Evolutionary conservation across 1,140 invertebrate species (phyloP).

Genomic region (Drosophila parabipectinata): DNA sequence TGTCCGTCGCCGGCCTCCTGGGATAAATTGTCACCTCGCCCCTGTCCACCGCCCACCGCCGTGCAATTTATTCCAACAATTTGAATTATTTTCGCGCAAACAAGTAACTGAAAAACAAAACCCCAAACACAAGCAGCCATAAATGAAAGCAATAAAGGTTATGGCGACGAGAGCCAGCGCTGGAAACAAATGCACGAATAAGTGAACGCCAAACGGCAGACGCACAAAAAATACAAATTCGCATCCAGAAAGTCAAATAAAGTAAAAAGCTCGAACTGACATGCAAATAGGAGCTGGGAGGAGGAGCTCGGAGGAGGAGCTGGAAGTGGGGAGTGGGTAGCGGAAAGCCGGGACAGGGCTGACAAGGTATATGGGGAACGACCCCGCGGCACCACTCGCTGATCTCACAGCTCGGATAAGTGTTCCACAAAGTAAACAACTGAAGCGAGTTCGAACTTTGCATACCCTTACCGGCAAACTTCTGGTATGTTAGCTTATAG

Average conservation of each 20-base stretch:
- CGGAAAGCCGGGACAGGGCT: conserved; percentile 18
- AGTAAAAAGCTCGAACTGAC: conserved; percentile 38
- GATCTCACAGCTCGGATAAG: conserved; percentile 71
- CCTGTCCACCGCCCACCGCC: conserved; percentile 4
- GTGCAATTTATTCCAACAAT: conserved; percentile 51
- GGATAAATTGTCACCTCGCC: conserved; percentile 17
- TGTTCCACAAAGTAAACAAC: conserved; percentile 15
- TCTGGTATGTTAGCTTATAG: too few species aligned
- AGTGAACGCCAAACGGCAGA: conserved; percentile 47
- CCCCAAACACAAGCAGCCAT: conserved; percentile 50
- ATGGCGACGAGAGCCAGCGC: conserved; percentile 17
- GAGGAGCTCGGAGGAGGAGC: neutral
- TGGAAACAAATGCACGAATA: conserved; percentile 32
- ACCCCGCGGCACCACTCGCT: conserved; percentile 45
- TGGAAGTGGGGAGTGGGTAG: neutral
- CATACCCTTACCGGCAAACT: neutral
- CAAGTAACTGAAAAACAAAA: conserved; percentile 24
- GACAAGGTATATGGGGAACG: conserved; percentile 72
- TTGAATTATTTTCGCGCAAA: conserved; percentile 59
- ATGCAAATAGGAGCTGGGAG: conserved; percentile 14
- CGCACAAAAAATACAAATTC: conserved; percentile 63
- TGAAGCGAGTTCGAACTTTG: neutral
- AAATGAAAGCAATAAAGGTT: conserved; percentile 63
- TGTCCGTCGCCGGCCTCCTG: conserved; percentile 17
- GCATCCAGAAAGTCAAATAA: conserved; percentile 20